These are phyloP conservation scores for Saguinus imperator DNA, from an alignment of 2,113 vertebrate genomes.

Conservation along the genomic window DNA sequence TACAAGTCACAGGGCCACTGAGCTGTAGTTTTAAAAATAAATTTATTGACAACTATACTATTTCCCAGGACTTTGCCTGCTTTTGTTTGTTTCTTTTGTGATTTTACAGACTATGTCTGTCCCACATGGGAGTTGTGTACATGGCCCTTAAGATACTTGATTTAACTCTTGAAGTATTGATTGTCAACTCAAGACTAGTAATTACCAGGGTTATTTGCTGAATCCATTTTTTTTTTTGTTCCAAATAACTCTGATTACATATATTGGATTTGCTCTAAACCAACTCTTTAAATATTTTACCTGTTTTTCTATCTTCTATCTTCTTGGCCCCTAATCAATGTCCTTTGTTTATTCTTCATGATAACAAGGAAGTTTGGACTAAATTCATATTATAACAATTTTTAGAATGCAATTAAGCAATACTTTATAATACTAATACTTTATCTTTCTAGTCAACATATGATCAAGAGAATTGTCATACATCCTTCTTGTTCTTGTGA, in stretches of 20 bases:
- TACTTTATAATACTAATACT: not conserved
- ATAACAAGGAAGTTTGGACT: not conserved
- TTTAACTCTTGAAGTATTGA: conserved; percentile 25
- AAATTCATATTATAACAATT: conserved; percentile 10
- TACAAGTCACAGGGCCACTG: not conserved
- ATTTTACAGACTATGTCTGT: not conserved
- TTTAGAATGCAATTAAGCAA: conserved; percentile 20
- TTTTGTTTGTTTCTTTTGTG: not conserved
- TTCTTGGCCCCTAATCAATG: not conserved
- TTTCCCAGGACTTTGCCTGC: not conserved
- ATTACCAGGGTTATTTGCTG: not conserved
- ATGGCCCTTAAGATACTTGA: conserved; percentile 20
- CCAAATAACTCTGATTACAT: not conserved
- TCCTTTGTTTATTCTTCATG: conserved; percentile 6
- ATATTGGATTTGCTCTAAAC: not conserved
- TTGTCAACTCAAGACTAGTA: not conserved
- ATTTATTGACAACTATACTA: not conserved
- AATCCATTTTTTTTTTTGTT: not conserved
- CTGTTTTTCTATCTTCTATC: not conserved
- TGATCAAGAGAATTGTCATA: not conserved
- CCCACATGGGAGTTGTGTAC: not conserved
- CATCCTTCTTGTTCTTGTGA: not conserved
- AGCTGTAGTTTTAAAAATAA: not conserved
- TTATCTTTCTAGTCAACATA: not conserved
- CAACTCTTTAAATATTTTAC: not conserved